phyloP scores from a whole-genome alignment of 2,888 invertebrate species.

The Harpagoxenus sublaevis region DNA sequence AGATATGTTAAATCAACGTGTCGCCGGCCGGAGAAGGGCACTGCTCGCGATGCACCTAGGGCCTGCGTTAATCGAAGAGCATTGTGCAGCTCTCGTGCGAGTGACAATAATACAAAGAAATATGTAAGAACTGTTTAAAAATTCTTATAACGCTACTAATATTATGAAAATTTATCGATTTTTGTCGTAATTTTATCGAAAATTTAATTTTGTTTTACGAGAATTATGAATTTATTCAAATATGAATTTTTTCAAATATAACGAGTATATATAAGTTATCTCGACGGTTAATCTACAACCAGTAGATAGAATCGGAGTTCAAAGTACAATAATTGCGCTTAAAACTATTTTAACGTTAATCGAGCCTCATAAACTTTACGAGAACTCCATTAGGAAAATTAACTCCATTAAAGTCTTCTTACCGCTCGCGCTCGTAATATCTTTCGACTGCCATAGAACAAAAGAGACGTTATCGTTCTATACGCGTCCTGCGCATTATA shows the following conservation, averaged over 20 bases:
- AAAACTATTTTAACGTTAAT: conserved; percentile 46
- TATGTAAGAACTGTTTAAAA: background rate
- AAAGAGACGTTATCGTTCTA: conserved; percentile 47
- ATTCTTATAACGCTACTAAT: background rate
- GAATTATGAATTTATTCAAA: background rate
- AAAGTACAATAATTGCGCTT: conserved; percentile 40
- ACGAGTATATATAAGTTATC: background rate
- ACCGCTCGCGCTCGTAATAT: conserved; percentile 38
- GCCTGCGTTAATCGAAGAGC: conserved; percentile 52
- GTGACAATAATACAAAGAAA: background rate
- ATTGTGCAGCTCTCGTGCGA: conserved; percentile 45
- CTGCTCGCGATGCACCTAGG: conserved; percentile 37
- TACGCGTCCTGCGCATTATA: conserved; percentile 27
- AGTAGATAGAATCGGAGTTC: conserved; percentile 26
- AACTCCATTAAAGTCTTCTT: conserved; percentile 47
- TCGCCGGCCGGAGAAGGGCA: background rate
- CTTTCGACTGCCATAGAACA: conserved; percentile 38
- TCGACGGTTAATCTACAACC: background rate
- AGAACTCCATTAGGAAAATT: conserved; percentile 50
- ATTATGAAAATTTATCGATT: background rate
- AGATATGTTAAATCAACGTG: conserved; percentile 71
- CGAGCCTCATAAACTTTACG: conserved; percentile 47
- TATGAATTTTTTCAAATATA: background rate
- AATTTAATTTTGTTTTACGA: background rate
- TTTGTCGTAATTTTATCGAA: background rate